Evolutionary conservation across 1,140 invertebrate species (phyloP).

Genomic region (Caenorhabditis elegans): WBcel235 BX284604.4:10864001-10864500

Average conservation of each 20-base stretch:
- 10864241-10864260: neutral
- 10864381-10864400: constrained; percentile 41
- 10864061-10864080: neutral
- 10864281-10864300: too few species aligned
- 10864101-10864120: neutral
- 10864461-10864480: neutral
- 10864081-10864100: neutral
- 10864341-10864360: constrained; percentile 38
- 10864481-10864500: too few species aligned
- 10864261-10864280: neutral
- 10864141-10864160: neutral
- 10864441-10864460: neutral
- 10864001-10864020: constrained; percentile 64
- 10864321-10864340: constrained; percentile 42
- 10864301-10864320: too few species aligned
- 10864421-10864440: constrained; percentile 47
- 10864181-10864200: neutral
- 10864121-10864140: neutral
- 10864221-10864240: too few species aligned
- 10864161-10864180: neutral
- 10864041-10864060: constrained; percentile 23
- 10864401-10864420: constrained; percentile 44
- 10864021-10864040: constrained; percentile 63
- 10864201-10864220: too few species aligned
- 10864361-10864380: constrained; percentile 45